These are phyloP conservation scores for Stegostoma tigrinum DNA, from an alignment of 2,113 vertebrate genomes.

Conservation along the genomic window DNA sequence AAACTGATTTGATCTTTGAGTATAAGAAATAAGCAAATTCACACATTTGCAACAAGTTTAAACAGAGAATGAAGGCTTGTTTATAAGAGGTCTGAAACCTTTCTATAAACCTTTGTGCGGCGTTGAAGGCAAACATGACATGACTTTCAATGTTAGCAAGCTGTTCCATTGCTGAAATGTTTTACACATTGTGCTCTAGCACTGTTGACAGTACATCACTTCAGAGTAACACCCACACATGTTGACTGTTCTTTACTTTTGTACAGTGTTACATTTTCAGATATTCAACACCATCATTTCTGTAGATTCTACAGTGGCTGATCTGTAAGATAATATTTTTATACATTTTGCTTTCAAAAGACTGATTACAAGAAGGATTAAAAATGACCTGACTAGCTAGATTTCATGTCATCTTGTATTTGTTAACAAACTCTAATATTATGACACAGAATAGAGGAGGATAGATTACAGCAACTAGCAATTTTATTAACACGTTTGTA, in stretches of 20 bases:
- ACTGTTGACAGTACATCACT: background rate
- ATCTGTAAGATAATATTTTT: background rate
- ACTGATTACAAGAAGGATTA: background rate
- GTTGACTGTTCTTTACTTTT: slow-evolving; percentile 1
- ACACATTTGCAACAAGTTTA: slow-evolving; percentile 33
- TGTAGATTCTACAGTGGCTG: background rate
- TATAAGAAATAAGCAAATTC: slow-evolving; percentile 29
- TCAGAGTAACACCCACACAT: background rate
- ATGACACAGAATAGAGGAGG: background rate
- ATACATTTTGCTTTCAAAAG: background rate
- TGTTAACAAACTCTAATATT: background rate
- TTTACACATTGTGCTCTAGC: background rate
- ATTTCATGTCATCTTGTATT: background rate
- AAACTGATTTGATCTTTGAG: slow-evolving; percentile 17
- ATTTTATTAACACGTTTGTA: background rate
- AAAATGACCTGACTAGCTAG: background rate
- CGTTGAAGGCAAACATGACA: background rate
- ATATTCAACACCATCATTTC: background rate
- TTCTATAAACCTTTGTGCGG: slow-evolving; percentile 22
- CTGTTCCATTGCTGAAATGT: background rate
- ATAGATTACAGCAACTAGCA: background rate
- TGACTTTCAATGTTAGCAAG: background rate
- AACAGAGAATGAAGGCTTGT: slow-evolving; percentile 33
- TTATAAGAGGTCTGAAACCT: slow-evolving; percentile 26
- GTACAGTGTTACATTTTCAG: background rate